A percentile compares a stretch with the other conserved stretches of the same genome.
These are phyloP conservation scores for Clarias batrachus DNA, from an alignment of 2,113 vertebrate species.

Conservation along the genomic window DNA sequence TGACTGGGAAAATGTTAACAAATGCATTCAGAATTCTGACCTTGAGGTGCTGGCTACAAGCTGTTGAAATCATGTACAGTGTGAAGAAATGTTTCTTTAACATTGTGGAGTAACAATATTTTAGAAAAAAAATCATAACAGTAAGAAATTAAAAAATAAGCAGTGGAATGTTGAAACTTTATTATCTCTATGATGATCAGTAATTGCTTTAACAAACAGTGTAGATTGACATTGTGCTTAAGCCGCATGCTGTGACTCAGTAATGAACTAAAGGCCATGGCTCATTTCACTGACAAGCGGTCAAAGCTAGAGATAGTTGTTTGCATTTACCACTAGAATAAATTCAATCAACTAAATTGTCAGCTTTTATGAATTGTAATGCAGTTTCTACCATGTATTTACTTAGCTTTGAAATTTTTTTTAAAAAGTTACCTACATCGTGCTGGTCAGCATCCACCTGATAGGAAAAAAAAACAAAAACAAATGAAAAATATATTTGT, in stretches of 20 bases:
- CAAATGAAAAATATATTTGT: background rate
- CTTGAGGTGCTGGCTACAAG: slow-evolving; percentile 46
- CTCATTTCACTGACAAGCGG: background rate
- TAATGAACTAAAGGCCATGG: background rate
- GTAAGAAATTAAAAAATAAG: background rate
- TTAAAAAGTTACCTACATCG: background rate
- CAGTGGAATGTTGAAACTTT: background rate
- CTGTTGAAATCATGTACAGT: background rate
- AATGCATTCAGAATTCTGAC: slow-evolving; percentile 40
- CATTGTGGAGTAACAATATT: background rate
- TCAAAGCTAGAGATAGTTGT: background rate
- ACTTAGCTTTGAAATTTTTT: background rate
- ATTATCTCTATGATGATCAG: background rate
- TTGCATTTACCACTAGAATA: background rate
- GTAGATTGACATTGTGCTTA: background rate
- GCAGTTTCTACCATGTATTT: background rate
- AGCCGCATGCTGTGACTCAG: background rate
- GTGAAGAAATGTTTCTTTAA: background rate
- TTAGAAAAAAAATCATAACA: background rate
- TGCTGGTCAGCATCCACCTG: background rate
- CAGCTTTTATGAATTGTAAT: background rate
- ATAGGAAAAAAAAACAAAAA: background rate
- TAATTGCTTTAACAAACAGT: background rate
- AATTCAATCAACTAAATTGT: background rate
- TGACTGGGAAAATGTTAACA: background rate